These are phyloP conservation scores for Entelurus aequoreus DNA, from an alignment of 2,113 vertebrate species.

Conservation along the genomic window DNA sequence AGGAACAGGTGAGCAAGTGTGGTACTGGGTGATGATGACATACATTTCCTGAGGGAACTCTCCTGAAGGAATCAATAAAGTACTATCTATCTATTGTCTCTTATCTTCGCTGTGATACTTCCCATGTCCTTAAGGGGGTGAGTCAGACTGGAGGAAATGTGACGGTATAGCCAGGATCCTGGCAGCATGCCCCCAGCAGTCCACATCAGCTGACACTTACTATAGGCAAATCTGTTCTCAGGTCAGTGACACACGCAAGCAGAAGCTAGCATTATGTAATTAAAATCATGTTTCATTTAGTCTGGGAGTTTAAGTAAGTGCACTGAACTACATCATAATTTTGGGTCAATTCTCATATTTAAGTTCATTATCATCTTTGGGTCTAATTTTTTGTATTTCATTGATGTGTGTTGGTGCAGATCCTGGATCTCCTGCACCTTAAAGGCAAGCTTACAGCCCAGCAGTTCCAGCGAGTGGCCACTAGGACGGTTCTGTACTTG, in stretches of 20 bases:
- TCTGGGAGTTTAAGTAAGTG: too few relatives aligned
- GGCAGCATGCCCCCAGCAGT: slow-evolving; percentile 88
- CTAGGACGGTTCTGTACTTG: slow-evolving; percentile 73
- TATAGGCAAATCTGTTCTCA: slow-evolving; percentile 85
- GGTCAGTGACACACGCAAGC: slow-evolving; percentile 63
- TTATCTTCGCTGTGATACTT: background rate
- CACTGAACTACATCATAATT: background rate
- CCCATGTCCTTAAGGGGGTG: slow-evolving; percentile 60
- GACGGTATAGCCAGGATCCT: slow-evolving; percentile 84
- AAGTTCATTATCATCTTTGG: background rate
- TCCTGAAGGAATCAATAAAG: background rate
- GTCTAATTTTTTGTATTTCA: background rate
- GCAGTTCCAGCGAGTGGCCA: slow-evolving; percentile 89
- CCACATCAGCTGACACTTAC: slow-evolving; percentile 79
- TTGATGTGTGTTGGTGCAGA: slow-evolving; percentile 57
- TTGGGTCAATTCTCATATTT: background rate
- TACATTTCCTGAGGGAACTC: too few relatives aligned
- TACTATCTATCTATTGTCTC: background rate
- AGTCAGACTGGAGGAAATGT: slow-evolving; percentile 89
- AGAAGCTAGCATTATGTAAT: background rate
- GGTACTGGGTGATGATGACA: background rate
- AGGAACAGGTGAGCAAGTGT: slow-evolving; percentile 69
- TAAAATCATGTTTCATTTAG: background rate
- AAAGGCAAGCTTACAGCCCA: slow-evolving; percentile 75
- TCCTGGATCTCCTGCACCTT: slow-evolving; percentile 85